These are phyloP conservation scores for Thymelicus lineola DNA, from an alignment of 2,888 invertebrate species.

Conservation along the genomic window DNA sequence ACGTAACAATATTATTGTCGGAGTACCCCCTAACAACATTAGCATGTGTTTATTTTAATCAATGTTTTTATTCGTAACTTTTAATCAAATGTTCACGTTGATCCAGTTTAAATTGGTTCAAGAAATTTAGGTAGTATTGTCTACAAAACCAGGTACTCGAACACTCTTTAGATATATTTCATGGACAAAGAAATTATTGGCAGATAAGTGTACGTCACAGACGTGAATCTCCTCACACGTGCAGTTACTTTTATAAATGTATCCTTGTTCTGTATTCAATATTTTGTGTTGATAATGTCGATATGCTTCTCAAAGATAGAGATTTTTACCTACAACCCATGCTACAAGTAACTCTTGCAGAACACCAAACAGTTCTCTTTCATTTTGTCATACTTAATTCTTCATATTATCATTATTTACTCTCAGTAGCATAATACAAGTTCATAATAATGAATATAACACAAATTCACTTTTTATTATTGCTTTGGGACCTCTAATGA, in stretches of 20 bases:
- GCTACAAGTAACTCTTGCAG: no score
- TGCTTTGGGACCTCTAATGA: no score
- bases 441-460: no score
- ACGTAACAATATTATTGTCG: conserved; percentile 38
- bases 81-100: conserved; percentile 32
- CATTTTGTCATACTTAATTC: no score
- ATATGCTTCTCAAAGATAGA: no score
- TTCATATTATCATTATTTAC: no score
- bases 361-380: no score
- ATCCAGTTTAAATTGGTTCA: conserved; percentile 37
- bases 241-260: conserved; percentile 5
- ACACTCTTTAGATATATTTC: conserved; percentile 30
- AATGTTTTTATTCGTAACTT: conserved; percentile 27
- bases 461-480: no score
- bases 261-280: background rate
- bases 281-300: no score
- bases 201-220: conserved; percentile 34
- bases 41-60: conserved; percentile 57
- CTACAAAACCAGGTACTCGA: conserved; percentile 32
- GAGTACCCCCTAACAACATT: conserved; percentile 47
- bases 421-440: no score
- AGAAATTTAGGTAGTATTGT: conserved; percentile 14
- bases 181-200: conserved; percentile 45
- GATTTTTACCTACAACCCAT: no score
- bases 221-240: conserved; percentile 19